phyloP scores from a whole-genome alignment of 2,888 invertebrate genomes.

The Dorcus hopei region DNA sequence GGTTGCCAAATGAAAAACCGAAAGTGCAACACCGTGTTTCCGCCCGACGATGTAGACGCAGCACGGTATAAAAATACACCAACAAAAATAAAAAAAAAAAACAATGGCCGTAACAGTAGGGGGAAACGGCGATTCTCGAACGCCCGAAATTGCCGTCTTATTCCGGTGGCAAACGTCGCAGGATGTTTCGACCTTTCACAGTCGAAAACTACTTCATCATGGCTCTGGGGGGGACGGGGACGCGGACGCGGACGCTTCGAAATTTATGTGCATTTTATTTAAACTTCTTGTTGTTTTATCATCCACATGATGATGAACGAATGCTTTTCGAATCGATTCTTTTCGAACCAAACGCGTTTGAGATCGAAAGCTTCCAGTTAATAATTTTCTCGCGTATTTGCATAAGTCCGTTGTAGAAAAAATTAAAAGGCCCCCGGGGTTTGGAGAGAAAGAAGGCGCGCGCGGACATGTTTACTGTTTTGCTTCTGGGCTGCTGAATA shows the following conservation, averaged over 20 bases:
- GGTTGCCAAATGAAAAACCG: slow-evolving; percentile 17
- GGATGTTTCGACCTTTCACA: slow-evolving; percentile 19
- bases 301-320: no score
- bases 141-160: slow-evolving; percentile 26
- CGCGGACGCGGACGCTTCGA: no score
- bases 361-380: no score
- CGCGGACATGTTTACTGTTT: background rate
- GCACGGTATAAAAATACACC: slow-evolving; percentile 25
- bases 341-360: no score
- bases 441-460: background rate
- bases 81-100: slow-evolving; percentile 10
- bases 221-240: slow-evolving; percentile 4
- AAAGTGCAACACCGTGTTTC: slow-evolving; percentile 31
- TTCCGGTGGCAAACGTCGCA: slow-evolving; percentile 25
- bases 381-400: background rate
- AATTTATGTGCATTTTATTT: slow-evolving; percentile 28
- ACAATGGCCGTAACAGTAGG: slow-evolving; percentile 13
- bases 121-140: slow-evolving; percentile 13
- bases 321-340: no score
- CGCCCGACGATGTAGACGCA: slow-evolving; percentile 13
- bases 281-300: slow-evolving; percentile 6
- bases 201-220: slow-evolving; percentile 25
- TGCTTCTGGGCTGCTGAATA: slow-evolving; percentile 9
- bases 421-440: background rate
- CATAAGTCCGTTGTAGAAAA: background rate